Evolutionary conservation across 2,888 invertebrate species (phyloP), one percentile per base, ranked within the genome.

Genomic region (Pherbina coryleti): DNA sequence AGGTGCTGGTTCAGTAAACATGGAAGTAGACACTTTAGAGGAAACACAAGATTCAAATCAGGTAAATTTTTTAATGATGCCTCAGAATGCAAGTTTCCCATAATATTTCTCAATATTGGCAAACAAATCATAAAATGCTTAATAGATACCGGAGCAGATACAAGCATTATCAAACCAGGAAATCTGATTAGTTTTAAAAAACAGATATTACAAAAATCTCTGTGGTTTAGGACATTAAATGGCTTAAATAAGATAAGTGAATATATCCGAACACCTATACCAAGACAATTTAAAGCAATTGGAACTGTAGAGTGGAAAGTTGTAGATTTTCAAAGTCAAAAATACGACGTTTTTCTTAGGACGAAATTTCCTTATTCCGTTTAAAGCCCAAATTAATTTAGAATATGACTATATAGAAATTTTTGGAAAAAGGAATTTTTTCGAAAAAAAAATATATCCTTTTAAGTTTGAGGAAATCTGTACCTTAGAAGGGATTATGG

Each of bases 341-440:
- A 66, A 8, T 66, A 34, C n/a, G 31, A 31, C n/a, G 31, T 31
- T 14, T 31, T 66, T 31, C n/a, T 28, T 66, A 66, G 64, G 5
- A 25, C 64, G 31, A 66, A 66, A 66, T 34, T 66, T 66, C 31
- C n/a, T 66, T 17, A 66, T 31, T n/a, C 17, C 60, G 1, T 28
- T 79, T 9, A 51, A 37, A 57, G 75, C 66, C n/a, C 77, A 77
- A 62, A 57, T 79, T 9, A 71, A 79, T 70, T n/a, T n/a, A n/a
- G n/a, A n/a, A n/a, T n/a, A n/a, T n/a, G n/a, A n/a, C n/a, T n/a
- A n/a, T n/a, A n/a, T n/a, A n/a, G n/a, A n/a, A n/a, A n/a, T n/a
- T n/a, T n/a, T n/a, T 34, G 60, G 9, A 44, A n/a, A 17, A 67
- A 73, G 22, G 14, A 66, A 31, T 66, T 31, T 34, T 28, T 66